Conservation (phyloP, 35 echinoderm and acorn worm species). For the Acanthaster planci region DNA sequence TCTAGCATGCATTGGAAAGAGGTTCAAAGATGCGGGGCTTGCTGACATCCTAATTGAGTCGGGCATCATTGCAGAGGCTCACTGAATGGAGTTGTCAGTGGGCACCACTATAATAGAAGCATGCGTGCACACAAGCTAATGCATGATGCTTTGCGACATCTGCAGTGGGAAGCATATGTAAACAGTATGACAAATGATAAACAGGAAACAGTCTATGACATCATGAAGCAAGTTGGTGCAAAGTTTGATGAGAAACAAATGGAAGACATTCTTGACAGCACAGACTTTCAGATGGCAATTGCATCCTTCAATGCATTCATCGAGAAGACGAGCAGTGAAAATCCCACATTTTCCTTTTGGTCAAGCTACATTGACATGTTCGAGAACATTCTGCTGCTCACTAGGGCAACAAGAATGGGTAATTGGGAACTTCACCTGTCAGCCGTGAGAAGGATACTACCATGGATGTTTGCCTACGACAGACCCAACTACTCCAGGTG, state of each 20-base stretch:
- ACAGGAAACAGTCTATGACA: neutral
- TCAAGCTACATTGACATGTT: constrained; percentile 44
- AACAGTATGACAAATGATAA: neutral
- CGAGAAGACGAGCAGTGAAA: neutral
- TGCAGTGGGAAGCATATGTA: neutral
- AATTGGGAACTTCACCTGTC: constrained; percentile 56
- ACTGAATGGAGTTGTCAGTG: constrained; percentile 23
- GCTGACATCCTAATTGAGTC: constrained; percentile 30
- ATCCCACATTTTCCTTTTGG: constrained; percentile 39
- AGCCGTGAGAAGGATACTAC: constrained; percentile 2
- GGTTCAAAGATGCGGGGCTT: constrained; percentile 19
- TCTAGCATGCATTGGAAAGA: constrained; percentile 34
- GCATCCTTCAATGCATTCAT: neutral
- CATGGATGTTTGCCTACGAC: constrained; percentile 62
- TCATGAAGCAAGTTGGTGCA: no score
- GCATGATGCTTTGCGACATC: neutral
- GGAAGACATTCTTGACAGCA: no score
- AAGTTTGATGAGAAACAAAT: neutral
- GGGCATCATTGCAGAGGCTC: neutral
- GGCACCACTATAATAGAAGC: constrained; percentile 21
- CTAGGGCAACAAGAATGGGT: constrained; percentile 20
- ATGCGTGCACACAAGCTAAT: constrained; percentile 27
- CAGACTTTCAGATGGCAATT: neutral
- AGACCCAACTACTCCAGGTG: constrained; percentile 30
- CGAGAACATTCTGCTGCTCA: constrained; percentile 1